Base-by-base conservation (phyloP, 2,888 invertebrate genomes). In the Trisateles emortualis region DNA sequence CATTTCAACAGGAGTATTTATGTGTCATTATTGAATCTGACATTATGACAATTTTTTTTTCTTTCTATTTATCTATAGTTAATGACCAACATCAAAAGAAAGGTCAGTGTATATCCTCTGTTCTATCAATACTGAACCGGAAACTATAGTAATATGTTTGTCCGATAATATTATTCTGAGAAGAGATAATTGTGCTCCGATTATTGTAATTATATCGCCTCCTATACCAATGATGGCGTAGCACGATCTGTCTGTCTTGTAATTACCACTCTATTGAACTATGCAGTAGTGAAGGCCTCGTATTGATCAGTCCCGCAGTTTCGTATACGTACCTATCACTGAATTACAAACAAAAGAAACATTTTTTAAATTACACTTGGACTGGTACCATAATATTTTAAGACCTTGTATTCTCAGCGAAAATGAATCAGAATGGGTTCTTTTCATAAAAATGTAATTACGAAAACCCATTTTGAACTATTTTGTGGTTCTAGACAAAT, bases 251-350 rank as follows among this genome's bases (percentile, higher is more conserved):
- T 10, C 26, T n/a, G 26, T 16, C n/a, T 42, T 42, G 6, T 42
- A 30, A 14, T 42, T 42, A 16, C 13, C 1, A 17, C 11, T 10
- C 8, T 22, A 32, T 22, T 32, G 16, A 10, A 24, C 26, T 48
- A 16, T 41, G 16, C 8, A 10, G 10, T 41, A 29, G 26, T 17
- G 16, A 19, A 35, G 13, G 32, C 11, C 5, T 4, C 24, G 19
- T 48, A 53, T 44, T 36, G 48, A 48, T 44, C 36, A 11, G 8
- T 26, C 47, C 52, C 47, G 38, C 43, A 53, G 43, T 38, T 47
- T 52, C 24, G 10, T 39, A 16, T 24, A 9, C 9, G 16, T n/a
- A n/a, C 9, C 22, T 11, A 33, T 0, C 11, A 24, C 9, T 22
- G 10, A 5, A 13, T 8, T 11, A 11, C 30, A 30, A 30, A n/a